phyloP scores from a whole-genome alignment of 2,113 vertebrate species.

The Myotis yumanensis region DNA sequence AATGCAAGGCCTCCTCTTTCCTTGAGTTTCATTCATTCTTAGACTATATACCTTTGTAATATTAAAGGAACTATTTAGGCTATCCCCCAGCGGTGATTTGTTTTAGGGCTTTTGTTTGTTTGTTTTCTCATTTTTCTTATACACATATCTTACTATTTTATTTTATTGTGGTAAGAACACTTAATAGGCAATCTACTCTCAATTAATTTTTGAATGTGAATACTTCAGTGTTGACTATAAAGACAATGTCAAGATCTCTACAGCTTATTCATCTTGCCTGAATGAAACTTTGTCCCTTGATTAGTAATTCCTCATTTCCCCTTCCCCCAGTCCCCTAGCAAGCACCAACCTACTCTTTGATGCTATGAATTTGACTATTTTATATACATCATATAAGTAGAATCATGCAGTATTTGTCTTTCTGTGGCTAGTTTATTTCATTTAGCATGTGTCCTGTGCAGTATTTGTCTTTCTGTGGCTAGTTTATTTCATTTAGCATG shows the following conservation, averaged over 20 bases:
- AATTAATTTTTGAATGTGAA: neutral
- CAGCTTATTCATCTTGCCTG: neutral
- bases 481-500: neutral
- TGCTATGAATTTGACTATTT: neutral
- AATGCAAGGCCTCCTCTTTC: neutral
- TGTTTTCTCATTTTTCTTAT: neutral
- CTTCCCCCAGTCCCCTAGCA: neutral
- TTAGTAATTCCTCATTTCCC: neutral
- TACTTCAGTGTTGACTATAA: neutral
- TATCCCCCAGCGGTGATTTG: neutral
- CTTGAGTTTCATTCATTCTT: neutral
- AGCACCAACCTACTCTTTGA: neutral
- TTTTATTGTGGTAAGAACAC: neutral
- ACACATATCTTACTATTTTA: neutral
- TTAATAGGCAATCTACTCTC: neutral
- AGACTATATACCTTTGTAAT: neutral
- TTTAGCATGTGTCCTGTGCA: no score
- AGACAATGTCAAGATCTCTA: neutral
- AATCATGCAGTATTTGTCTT: neutral
- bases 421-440: no score
- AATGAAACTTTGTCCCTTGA: neutral
- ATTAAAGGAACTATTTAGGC: neutral
- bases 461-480: neutral
- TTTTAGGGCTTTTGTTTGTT: neutral
- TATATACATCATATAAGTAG: neutral